Evolutionary conservation across 92 coral and sea anemone species (phyloP).

Genomic region (Bergia puertoricense): DNA sequence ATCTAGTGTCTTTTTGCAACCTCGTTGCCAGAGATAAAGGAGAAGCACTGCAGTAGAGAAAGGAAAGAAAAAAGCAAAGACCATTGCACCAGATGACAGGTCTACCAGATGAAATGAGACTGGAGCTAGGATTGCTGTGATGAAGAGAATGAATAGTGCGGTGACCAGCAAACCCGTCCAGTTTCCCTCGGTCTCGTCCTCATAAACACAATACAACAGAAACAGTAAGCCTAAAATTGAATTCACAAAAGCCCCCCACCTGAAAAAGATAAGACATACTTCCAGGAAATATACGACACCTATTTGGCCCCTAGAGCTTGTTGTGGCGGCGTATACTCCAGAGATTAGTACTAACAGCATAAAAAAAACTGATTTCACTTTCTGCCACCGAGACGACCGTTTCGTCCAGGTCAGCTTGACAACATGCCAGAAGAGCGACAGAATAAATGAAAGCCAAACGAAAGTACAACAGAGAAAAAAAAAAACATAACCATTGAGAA

Average conservation of each 20-base stretch:
- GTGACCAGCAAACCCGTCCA: conserved; percentile 45
- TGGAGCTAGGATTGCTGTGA: conserved; percentile 66
- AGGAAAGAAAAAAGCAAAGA: conserved; percentile 73
- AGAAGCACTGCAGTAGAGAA: conserved; percentile 54
- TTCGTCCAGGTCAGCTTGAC: conserved; percentile 54
- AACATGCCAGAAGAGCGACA: conserved; percentile 80
- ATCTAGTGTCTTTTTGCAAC: conserved; percentile 42
- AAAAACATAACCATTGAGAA: conserved; percentile 56
- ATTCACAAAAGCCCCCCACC: conserved; percentile 61
- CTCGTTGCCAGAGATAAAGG: conserved; percentile 56
- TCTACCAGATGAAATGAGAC: conserved; percentile 60
- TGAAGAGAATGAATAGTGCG: conserved; percentile 11
- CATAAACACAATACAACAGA: conserved; percentile 52
- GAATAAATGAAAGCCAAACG: conserved; percentile 49
- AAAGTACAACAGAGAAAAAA: conserved; percentile 53
- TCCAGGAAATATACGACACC: conserved; percentile 55
- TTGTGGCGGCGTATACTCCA: conserved; percentile 52
- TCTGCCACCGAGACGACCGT: conserved; percentile 43
- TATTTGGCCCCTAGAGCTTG: conserved; percentile 8
- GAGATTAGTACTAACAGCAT: conserved; percentile 45
- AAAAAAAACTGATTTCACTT: conserved; percentile 45
- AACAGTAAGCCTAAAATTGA: conserved; percentile 60
- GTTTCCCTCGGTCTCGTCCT: conserved; percentile 43
- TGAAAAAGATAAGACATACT: conserved; percentile 56
- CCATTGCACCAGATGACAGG: conserved; percentile 57